Base-by-base conservation (phyloP, 2,888 invertebrate species). In the Operophtera brumata region DNA sequence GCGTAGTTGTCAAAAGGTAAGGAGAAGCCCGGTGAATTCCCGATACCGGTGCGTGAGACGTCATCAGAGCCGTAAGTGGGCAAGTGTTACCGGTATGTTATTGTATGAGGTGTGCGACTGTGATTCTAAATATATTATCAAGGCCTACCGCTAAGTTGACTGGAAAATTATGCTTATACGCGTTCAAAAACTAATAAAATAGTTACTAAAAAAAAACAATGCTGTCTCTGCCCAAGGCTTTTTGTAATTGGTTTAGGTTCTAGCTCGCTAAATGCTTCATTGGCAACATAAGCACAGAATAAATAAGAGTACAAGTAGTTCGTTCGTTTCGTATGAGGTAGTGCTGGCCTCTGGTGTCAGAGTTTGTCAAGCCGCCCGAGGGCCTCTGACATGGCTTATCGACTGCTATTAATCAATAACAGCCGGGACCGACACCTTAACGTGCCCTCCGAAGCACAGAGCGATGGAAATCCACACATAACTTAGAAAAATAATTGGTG, bases 21-120 rank as follows among this genome's bases (percentile, higher is more conserved):
- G 14, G 39, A 20, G 43, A 12, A 11, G 25, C 3, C 36, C 45
- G 59, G 59, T 57, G 54, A 57, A 12, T 42, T 57, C 60, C 60
- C 60, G 30, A 35, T 37, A 20, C 50, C 56, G 25, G 36, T 25
- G 39, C 37, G n/a, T 12, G 39, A 48, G 45, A 57, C 60, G 57
- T 60, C 56, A 57, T 37, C 28, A n/a, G 7, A 2, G 30, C 9
- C 5, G 34, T 11, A 34, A 6, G 6, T 6, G 6, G 11, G 34
- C 1, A 5, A 11, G 34, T 34, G 8, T 30, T 30, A 2, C 10
- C 32, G n/a, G n/a, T 6, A 28, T 30, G 28, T 28, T 6, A 8
- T 37, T 45, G 39, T 40, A 45, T 14, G 32, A 25, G 41, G 54
- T 54, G 48, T 20, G 39, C 43, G 47, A 40, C 45, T 35, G 54